Evolutionary conservation across 1,140 invertebrate genomes (phyloP), one percentile per base, ranked within the genome.

Genomic region (Drosophila lini): DNA sequence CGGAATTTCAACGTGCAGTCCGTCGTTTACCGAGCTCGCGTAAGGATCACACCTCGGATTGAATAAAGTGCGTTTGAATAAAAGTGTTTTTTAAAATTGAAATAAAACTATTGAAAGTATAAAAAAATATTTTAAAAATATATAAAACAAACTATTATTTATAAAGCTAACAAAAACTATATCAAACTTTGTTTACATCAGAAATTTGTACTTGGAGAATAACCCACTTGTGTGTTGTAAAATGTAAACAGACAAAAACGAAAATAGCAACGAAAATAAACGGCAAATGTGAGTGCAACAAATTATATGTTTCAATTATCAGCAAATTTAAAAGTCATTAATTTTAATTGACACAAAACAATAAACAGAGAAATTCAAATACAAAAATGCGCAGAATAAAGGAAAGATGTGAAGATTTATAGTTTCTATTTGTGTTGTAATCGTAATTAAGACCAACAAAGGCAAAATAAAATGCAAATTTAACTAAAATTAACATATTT

Each of bases 11-110:
- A 19, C n/a, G 6, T 28, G 42, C 64, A 88, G 79, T 86, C 67
- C 36, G 60, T 15, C 64, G 57, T 69, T 41, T 63, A 34, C 62
- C 79, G 83, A 69, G 79, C 83, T 60, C 80, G 76, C 40, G 79
- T 52, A 70, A 70, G 79, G 83, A 88, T 68, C 80, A 41, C 6
- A 61, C 32, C 15, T 52, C 69, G 70, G 58, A 74, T 55, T n/a
- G 16, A 36, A 57, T 11, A 25, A 6, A 32, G 31, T 13, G 40
- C 28, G 8, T 2, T 36, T 10, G 8, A 22, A 3, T 25, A 22
- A 25, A 34, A 19, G 13, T 10, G 34, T 13, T 28, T 13, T 28
- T 16, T n/a, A 3, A 15, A 28, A 13, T 6, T 13, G 0, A 8
- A 41, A 16, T 28, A 28, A 28, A 28, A 28, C 6, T 28, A 5